Conservation (phyloP, 1,140 invertebrate species). For the Parapsyche elsis region DNA sequence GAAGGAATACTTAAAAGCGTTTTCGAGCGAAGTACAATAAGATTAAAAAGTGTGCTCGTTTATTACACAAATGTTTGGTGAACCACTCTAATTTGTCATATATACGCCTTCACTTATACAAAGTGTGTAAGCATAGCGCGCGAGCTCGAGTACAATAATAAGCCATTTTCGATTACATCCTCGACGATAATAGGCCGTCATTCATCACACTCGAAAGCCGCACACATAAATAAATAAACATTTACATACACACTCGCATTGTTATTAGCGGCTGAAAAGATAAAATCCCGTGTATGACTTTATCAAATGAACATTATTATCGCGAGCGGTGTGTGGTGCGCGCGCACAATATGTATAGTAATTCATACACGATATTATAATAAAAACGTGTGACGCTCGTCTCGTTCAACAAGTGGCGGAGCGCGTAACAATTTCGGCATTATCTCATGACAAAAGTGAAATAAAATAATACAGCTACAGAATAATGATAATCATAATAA, state of each 20-base stretch:
- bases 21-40: too few relatives aligned
- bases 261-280: conserved; percentile 10
- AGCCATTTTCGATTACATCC: conserved; percentile 1
- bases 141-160: neutral
- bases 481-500: neutral
- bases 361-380: neutral
- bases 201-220: conserved; percentile 6
- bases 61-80: neutral
- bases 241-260: conserved; percentile 1
- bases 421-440: conserved; percentile 40
- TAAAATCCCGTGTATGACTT: neutral
- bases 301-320: conserved; percentile 28
- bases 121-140: neutral
- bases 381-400: conserved; percentile 28
- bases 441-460: conserved; percentile 51
- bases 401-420: conserved; percentile 49
- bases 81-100: neutral
- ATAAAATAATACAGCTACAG: conserved; percentile 45
- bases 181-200: neutral
- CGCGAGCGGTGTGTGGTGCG: neutral
- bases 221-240: conserved; percentile 2
- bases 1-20: too few relatives aligned
- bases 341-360: neutral
- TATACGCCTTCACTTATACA: neutral
- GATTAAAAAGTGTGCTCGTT: too few relatives aligned